Evolutionary conservation across 1,140 invertebrate species (phyloP), one percentile per base, ranked within the genome.

Genomic region (Drosophila busckii): DNA sequence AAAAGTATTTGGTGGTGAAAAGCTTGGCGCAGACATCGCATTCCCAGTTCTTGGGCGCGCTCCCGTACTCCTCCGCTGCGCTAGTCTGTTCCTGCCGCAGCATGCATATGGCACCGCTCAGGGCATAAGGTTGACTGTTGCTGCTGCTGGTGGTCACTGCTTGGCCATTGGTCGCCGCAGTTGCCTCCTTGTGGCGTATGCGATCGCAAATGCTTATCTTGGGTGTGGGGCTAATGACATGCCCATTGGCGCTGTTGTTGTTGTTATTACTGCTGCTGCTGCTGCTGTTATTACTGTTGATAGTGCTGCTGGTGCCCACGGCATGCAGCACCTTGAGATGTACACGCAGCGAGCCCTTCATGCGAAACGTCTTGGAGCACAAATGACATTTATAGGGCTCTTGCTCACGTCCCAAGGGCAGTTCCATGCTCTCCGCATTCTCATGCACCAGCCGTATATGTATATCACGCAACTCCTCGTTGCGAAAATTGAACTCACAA

Each of bases 1-100:
- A 87, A 83, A 96, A 96, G 88, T 96, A 96, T 86, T 96, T 96
- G 4, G 94, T 96, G 1, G 94, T 96, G 80, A 96, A 96, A 86
- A 91, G 90, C 89, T 96, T 96, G 26, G 90, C 89, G 86, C 95
- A 96, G 12, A 94, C 91, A 69, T 95, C 93, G 84, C 95, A 96
- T 76, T 94, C 93, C 94, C 94, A 96, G 48, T 91, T 89, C 75
- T 92, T 92, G 2, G 83, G 60, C 4, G 69, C 84, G 29, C 54
- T 58, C 26, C 60, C 48, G 5, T 52, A 60, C 22, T 60, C 56
- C 8, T 54, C 48, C 4, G 56, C 25, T 0, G 58, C 38, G 0
- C 25, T 37, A 2, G 53, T 54, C 0, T 19, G 2, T 2, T 65
- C 48, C 23, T 78, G 73, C 37, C 68, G 66, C 2, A 70, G 87